A percentile compares a stretch with the other conserved stretches of the same genome.
These are phyloP conservation scores for Paedocypris sp. DNA, from an alignment of 2,113 vertebrate species.

Conservation along the genomic window DNA sequence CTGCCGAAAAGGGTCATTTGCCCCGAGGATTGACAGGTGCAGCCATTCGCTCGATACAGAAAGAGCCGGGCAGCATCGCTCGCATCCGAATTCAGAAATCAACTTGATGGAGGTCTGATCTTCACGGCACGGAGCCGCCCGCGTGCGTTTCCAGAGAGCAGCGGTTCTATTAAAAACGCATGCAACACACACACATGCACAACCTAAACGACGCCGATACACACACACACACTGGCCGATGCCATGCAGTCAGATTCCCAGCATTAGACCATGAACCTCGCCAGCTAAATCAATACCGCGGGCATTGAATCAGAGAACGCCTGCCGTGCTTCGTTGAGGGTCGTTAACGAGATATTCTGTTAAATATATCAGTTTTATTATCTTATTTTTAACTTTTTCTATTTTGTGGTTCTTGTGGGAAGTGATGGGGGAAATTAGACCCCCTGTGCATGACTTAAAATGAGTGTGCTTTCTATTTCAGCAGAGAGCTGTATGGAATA, in stretches of 20 bases:
- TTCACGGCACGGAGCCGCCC: slow-evolving; percentile 34
- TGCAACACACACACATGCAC: slow-evolving; percentile 18
- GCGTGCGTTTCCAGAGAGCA: slow-evolving; percentile 50
- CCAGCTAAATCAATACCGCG: slow-evolving; percentile 51
- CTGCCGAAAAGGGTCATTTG: neutral
- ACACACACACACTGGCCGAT: neutral
- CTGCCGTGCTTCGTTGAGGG: slow-evolving; percentile 1
- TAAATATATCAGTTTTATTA: neutral
- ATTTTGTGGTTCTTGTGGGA: too few species aligned
- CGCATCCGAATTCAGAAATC: neutral
- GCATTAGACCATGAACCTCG: slow-evolving; percentile 43
- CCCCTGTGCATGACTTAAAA: too few species aligned
- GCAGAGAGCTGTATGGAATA: too few species aligned
- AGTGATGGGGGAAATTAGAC: too few species aligned
- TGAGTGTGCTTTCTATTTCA: too few species aligned
- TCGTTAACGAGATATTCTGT: neutral
- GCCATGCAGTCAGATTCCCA: slow-evolving; percentile 45
- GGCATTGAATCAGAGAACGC: slow-evolving; percentile 17
- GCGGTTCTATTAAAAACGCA: slow-evolving; percentile 54
- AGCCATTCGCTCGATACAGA: neutral
- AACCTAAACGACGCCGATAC: neutral
- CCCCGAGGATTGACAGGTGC: neutral
- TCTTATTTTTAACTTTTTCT: too few species aligned
- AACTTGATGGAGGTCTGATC: slow-evolving; percentile 29
- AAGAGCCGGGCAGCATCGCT: neutral